Evolutionary conservation across 1,140 invertebrate species (phyloP).

Genomic region (Samia ricini): DNA sequence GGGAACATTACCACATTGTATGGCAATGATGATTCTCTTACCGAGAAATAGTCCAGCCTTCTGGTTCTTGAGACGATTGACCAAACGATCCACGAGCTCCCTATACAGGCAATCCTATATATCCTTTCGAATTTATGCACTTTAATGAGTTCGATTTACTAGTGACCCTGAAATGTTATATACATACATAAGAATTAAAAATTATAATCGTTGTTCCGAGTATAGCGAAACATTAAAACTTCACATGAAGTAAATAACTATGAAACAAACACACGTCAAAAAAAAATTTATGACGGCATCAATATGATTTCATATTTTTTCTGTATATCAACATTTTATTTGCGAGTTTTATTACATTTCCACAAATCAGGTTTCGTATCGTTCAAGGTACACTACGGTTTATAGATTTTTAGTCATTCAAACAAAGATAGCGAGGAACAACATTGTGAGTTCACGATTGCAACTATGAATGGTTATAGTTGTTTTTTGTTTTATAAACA

Average conservation of each 20-base stretch:
- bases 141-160: neutral
- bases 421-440: neutral
- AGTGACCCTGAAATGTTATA: neutral
- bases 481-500: neutral
- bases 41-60: no score
- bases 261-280: constrained; percentile 19
- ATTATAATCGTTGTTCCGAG: neutral
- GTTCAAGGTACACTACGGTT: neutral
- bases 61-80: no score
- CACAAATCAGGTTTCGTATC: constrained; percentile 1
- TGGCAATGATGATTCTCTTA: no score
- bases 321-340: constrained; percentile 13
- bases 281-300: constrained; percentile 16
- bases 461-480: neutral
- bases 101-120: no score
- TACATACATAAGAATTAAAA: neutral
- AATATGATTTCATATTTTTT: constrained; percentile 15
- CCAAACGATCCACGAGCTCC: no score
- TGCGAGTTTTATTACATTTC: constrained; percentile 11
- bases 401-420: neutral
- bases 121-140: no score
- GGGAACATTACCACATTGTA: no score
- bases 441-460: neutral
- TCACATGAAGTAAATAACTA: constrained; percentile 7
- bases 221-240: constrained; percentile 17